Percentiles rank a stretch among this genome's conserved stretches.
These are phyloP conservation scores for Sapayoa aenigma DNA, from an alignment of 2,113 vertebrate species.

Conservation along the genomic window DNA sequence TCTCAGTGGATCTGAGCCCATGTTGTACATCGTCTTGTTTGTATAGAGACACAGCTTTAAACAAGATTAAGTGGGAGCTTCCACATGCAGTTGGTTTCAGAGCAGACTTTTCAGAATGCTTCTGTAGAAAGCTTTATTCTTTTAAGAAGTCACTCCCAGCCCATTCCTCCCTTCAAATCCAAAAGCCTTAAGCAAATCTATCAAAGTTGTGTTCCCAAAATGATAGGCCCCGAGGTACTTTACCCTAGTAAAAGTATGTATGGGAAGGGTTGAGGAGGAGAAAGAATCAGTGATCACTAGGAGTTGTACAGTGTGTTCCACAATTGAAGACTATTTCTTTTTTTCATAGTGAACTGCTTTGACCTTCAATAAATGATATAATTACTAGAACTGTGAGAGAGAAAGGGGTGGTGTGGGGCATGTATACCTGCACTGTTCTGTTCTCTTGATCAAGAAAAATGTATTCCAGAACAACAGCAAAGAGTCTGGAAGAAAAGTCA, in stretches of 20 bases:
- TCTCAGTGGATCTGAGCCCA: not conserved
- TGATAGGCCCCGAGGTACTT: not conserved
- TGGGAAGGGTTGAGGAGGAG: not conserved
- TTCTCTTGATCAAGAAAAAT: not conserved
- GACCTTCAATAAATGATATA: not conserved
- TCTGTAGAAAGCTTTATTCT: not conserved
- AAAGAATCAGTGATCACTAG: not conserved
- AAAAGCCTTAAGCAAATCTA: not conserved
- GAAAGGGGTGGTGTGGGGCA: not conserved
- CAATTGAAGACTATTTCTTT: not conserved
- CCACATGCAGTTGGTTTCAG: not conserved
- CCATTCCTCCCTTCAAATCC: not conserved
- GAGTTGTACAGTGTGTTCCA: not conserved
- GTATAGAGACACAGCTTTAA: not conserved
- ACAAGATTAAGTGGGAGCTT: not conserved
- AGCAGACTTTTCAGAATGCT: not conserved
- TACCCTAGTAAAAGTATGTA: not conserved
- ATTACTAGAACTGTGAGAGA: not conserved
- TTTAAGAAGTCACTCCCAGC: not conserved
- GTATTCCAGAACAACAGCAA: not conserved
- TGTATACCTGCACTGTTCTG: accelerated
- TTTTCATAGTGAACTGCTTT: not conserved
- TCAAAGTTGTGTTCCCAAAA: not conserved
- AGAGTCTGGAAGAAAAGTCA: not conserved
- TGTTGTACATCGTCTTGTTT: not conserved